phyloP scores from a whole-genome alignment of 1,140 invertebrate species.

The Aphidius ervi region DNA sequence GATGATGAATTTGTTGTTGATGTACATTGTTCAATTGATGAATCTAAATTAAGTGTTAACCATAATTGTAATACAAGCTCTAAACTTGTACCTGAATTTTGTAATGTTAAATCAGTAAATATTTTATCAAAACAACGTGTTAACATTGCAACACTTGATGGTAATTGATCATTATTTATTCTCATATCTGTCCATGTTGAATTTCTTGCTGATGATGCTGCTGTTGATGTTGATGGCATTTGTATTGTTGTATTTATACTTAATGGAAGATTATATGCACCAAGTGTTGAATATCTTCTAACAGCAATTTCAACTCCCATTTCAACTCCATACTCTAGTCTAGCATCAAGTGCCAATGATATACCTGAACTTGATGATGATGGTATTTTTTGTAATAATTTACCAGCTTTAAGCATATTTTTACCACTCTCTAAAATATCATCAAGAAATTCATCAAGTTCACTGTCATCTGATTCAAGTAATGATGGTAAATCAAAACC shows the following conservation, averaged over 20 bases:
- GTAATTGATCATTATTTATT: constrained; percentile 34
- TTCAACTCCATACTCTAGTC: constrained; percentile 72
- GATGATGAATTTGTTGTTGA: constrained; percentile 39
- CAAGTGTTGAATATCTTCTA: constrained; percentile 61
- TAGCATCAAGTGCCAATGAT: constrained; percentile 71
- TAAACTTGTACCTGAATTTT: constrained; percentile 59
- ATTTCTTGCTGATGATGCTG: constrained; percentile 1
- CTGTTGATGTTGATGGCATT: constrained; percentile 32
- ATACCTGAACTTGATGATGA: constrained; percentile 48
- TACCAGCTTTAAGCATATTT: constrained; percentile 49
- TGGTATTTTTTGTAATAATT: constrained; percentile 40
- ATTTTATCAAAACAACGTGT: constrained; percentile 67
- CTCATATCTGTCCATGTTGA: constrained; percentile 34
- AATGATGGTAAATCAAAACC: constrained; percentile 59
- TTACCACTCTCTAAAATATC: constrained; percentile 61
- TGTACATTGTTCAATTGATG: constrained; percentile 27
- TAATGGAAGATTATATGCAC: constrained; percentile 57
- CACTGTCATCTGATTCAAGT: constrained; percentile 69
- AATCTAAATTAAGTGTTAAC: constrained; percentile 71
- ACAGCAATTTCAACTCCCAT: constrained; percentile 67
- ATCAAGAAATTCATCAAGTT: constrained; percentile 67
- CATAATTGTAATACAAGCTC: constrained; percentile 79
- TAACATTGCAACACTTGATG: constrained; percentile 58
- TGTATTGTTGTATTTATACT: constrained; percentile 55
- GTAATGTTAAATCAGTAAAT: constrained; percentile 57